Conservation (phyloP, 2,888 invertebrate genomes). For the Tigriopus californicus region DNA sequence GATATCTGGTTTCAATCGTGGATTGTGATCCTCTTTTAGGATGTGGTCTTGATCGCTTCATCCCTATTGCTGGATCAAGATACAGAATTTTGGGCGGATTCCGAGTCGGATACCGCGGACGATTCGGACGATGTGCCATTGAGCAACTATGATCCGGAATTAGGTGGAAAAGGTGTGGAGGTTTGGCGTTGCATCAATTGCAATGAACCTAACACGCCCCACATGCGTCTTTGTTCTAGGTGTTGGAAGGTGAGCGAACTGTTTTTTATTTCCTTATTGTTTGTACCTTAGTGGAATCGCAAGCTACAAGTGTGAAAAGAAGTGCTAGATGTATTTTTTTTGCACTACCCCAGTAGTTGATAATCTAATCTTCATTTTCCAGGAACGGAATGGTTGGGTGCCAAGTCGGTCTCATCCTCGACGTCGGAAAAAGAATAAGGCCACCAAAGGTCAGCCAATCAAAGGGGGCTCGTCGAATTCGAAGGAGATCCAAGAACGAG, state of each 20-base stretch:
- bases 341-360: too few species aligned
- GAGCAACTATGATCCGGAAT: background rate
- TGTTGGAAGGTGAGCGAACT: background rate
- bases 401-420: background rate
- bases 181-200: background rate
- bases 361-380: too few species aligned
- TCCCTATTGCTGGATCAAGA: background rate
- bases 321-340: background rate
- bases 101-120: conserved; percentile 1
- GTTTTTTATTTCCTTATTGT: too few species aligned
- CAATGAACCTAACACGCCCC: background rate
- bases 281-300: too few species aligned
- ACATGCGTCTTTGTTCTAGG: background rate
- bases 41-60: background rate
- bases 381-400: background rate
- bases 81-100: conserved; percentile 1
- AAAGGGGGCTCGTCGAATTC: background rate
- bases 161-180: background rate
- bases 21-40: background rate
- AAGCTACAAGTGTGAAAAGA: background rate
- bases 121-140: background rate
- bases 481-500: background rate
- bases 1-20: too few species aligned
- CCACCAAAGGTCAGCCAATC: background rate
- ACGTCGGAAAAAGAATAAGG: background rate